phyloP scores from a whole-genome alignment of 2,888 invertebrate genomes.

The Zonitis immaculata region DNA sequence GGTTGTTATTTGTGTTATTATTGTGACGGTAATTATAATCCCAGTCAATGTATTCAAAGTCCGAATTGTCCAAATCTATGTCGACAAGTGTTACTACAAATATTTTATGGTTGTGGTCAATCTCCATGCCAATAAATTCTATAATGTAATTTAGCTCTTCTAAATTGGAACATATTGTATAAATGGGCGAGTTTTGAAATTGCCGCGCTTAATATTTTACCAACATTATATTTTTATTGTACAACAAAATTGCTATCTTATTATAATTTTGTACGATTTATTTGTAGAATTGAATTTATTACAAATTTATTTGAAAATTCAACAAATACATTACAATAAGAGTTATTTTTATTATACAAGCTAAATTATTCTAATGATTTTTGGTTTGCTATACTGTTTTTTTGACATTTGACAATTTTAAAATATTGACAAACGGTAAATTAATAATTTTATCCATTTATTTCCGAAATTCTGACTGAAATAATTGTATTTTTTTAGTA shows the following conservation, averaged over 20 bases:
- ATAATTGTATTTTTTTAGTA: background rate
- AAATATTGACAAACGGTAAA: background rate
- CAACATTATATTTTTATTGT: too few species aligned
- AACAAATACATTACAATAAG: background rate
- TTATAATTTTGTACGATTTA: too few species aligned
- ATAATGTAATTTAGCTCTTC: background rate
- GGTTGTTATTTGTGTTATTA: background rate
- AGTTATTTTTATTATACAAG: background rate
- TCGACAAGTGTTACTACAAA: conserved; percentile 1
- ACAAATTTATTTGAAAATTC: too few species aligned
- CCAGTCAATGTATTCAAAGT: background rate
- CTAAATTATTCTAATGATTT: background rate
- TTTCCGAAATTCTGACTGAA: background rate
- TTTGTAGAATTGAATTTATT: too few species aligned
- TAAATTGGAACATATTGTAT: too few species aligned
- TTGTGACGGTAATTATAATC: background rate
- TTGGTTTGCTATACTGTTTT: background rate
- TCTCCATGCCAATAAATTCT: background rate
- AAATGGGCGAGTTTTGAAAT: too few species aligned
- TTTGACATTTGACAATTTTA: background rate
- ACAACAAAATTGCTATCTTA: too few species aligned
- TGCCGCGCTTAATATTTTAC: too few species aligned
- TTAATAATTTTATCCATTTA: background rate
- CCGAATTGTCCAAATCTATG: background rate
- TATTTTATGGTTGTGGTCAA: too few species aligned